Percentiles rank a stretch among this genome's conserved stretches.
Evolutionary conservation across 2,888 invertebrate genomes (phyloP).

Genomic region (Caenorhabditis afra): DNA sequence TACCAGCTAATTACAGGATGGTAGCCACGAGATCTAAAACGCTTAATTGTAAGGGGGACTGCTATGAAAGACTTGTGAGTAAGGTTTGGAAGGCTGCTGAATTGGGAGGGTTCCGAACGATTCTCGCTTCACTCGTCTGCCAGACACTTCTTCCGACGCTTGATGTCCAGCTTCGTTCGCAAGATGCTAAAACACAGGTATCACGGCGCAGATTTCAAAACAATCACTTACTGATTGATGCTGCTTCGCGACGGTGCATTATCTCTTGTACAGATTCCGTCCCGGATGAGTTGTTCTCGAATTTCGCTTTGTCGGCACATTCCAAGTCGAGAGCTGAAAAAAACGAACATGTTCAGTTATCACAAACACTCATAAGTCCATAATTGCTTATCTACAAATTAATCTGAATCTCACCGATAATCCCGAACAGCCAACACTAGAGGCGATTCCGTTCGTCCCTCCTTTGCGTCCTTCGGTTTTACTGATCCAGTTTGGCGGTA

Average conservation of each 20-base stretch:
- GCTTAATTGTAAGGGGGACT: conserved; percentile 24
- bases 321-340: conserved; percentile 69
- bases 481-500: conserved; percentile 79
- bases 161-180: conserved; percentile 78
- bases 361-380: too few species aligned
- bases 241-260: conserved; percentile 78
- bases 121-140: conserved; percentile 28
- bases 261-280: conserved; percentile 77
- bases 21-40: conserved; percentile 51
- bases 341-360: conserved; percentile 1
- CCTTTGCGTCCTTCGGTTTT: conserved; percentile 80
- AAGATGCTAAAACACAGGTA: conserved; percentile 74
- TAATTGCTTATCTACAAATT: not conserved
- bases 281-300: conserved; percentile 77
- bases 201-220: not conserved
- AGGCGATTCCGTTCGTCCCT: conserved; percentile 78
- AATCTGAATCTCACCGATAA: conserved; percentile 64
- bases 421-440: conserved; percentile 78
- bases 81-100: not conserved
- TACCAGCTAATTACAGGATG: conserved; percentile 56
- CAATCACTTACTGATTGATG: conserved; percentile 75
- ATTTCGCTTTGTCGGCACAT: conserved; percentile 79
- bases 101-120: too few species aligned
- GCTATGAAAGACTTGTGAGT: conserved; percentile 26
- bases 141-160: conserved; percentile 62